Evolutionary conservation across 2,888 invertebrate species (phyloP).

Genomic region (Caenorhabditis panamensis): DNA sequence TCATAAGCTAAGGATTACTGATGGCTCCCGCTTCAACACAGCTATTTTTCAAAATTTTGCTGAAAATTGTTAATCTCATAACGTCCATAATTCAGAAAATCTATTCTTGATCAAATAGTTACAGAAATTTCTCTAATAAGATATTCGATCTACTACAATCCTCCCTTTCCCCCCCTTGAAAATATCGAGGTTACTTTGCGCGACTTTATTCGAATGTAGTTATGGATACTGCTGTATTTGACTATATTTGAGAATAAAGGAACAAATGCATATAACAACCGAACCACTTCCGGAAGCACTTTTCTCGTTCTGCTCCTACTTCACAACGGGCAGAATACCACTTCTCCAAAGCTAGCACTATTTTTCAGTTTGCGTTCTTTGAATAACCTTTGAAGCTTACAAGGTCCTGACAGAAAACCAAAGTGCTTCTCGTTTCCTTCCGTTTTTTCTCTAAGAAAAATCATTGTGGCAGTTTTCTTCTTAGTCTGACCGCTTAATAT

Average conservation of each 20-base stretch:
- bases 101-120: no score
- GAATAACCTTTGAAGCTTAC: constrained; percentile 41
- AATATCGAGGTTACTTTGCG: no score
- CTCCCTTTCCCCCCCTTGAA: no score
- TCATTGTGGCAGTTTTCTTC: no score
- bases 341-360: constrained; percentile 16
- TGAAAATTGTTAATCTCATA: no score
- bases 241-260: constrained; percentile 3
- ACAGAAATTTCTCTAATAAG: no score
- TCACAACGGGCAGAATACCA: constrained; percentile 48
- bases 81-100: no score
- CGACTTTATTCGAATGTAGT: no score
- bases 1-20: background rate
- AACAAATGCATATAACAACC: constrained; percentile 26
- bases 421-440: background rate
- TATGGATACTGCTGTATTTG: background rate
- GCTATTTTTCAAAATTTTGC: background rate
- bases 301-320: constrained; percentile 14
- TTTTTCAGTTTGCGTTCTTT: constrained; percentile 22
- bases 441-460: no score
- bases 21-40: background rate
- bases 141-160: no score
- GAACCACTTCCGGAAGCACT: constrained; percentile 38
- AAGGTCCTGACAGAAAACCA: background rate
- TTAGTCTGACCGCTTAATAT: no score